A percentile compares a stretch with the other conserved stretches of the same genome.
Evolutionary conservation across 1,140 invertebrate genomes (phyloP).

Genomic region (Drosophila mayri): DNA sequence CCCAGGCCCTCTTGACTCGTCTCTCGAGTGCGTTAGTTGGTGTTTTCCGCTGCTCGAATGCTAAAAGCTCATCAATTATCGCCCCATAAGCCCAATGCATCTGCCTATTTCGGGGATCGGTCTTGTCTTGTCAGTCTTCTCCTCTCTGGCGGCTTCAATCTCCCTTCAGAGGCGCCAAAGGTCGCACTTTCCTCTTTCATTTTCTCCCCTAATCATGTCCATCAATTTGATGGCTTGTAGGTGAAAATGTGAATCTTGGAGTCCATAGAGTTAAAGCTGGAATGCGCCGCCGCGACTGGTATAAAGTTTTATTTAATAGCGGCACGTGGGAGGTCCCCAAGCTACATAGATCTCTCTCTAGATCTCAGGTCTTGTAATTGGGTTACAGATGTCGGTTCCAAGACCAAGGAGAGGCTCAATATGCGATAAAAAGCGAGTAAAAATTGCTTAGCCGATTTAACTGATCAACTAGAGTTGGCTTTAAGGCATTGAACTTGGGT

Average conservation of each 20-base stretch:
- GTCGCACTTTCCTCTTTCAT: slow-evolving; percentile 76
- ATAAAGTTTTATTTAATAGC: slow-evolving; percentile 45
- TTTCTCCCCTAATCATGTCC: slow-evolving; percentile 76
- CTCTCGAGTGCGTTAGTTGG: slow-evolving; percentile 56
- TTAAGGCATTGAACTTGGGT: not conserved
- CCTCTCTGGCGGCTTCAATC: slow-evolving; percentile 6
- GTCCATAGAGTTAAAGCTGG: slow-evolving; percentile 6
- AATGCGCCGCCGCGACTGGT: slow-evolving; percentile 17
- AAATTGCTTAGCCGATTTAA: slow-evolving; percentile 5
- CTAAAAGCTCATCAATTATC: slow-evolving; percentile 83
- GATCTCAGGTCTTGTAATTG: slow-evolving; percentile 26
- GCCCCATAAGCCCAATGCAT: slow-evolving; percentile 56
- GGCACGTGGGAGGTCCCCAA: slow-evolving; percentile 44
- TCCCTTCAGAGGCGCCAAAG: slow-evolving; percentile 70
- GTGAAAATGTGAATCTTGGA: slow-evolving; percentile 43
- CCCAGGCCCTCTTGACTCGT: slow-evolving; percentile 36
- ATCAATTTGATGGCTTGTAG: slow-evolving; percentile 78
- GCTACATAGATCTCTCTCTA: slow-evolving; percentile 11
- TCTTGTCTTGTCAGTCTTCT: slow-evolving; percentile 29
- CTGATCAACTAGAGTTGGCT: slow-evolving; percentile 1
- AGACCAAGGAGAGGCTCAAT: slow-evolving; percentile 17
- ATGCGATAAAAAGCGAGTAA: slow-evolving; percentile 29
- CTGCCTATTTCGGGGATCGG: slow-evolving; percentile 59
- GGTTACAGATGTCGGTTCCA: slow-evolving; percentile 36
- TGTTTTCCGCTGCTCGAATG: slow-evolving; percentile 64